Conservation (phyloP, 2,888 invertebrate species). For the Metallyticus violacea region DNA sequence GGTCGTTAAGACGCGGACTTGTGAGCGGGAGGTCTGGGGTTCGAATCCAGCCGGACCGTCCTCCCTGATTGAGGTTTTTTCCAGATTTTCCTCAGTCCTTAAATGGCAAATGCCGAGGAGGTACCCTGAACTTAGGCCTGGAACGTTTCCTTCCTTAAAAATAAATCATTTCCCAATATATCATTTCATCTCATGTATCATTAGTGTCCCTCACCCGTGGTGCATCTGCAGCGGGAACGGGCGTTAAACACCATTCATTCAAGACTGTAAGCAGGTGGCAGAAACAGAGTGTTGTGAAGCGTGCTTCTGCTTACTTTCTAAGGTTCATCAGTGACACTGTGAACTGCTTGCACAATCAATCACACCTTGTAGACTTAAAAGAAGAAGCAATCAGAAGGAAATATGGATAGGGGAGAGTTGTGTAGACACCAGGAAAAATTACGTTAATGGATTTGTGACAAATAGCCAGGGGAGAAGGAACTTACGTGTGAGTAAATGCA, state of each 20-base stretch:
- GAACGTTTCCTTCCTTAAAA: too few relatives aligned
- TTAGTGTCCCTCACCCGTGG: too few relatives aligned
- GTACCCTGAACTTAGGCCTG: too few relatives aligned
- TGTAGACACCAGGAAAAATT: neutral
- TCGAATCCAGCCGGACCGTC: too few relatives aligned
- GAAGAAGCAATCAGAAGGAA: neutral
- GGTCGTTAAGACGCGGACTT: too few relatives aligned
- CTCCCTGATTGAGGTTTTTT: too few relatives aligned
- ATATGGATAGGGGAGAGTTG: neutral
- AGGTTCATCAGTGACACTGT: neutral
- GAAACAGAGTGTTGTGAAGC: neutral
- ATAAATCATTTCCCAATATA: too few relatives aligned
- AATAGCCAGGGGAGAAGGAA: neutral
- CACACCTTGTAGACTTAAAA: neutral
- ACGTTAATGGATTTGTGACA: conserved; percentile 1
- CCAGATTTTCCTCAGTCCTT: too few relatives aligned
- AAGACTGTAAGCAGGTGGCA: neutral
- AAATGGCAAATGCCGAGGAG: too few relatives aligned
- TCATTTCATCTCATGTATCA: too few relatives aligned
- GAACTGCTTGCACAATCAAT: neutral
- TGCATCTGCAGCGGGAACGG: too few relatives aligned
- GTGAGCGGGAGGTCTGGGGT: too few relatives aligned
- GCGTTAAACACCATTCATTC: neutral
- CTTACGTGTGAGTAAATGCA: neutral
- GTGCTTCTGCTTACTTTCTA: neutral